Conservation (phyloP, 2,888 invertebrate species). For the Ernsta delagoae region DNA sequence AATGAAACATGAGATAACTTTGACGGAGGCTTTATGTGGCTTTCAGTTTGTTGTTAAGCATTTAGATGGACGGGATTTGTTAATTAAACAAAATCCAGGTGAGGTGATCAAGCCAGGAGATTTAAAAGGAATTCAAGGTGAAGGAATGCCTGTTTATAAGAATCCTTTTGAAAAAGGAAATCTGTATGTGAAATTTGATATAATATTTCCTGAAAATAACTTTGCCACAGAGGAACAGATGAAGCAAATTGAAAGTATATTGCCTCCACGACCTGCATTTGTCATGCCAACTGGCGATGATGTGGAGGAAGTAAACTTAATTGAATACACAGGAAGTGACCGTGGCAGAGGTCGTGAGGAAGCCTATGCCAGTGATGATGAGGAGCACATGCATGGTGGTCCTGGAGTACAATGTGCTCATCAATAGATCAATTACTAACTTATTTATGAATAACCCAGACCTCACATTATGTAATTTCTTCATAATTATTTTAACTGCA, state of each 20-base stretch:
- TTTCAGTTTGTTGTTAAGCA: slow-evolving; percentile 94
- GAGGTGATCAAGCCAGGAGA: slow-evolving; percentile 93
- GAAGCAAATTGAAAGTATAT: slow-evolving; percentile 88
- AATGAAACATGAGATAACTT: slow-evolving; percentile 89
- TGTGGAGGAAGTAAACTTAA: slow-evolving; percentile 94
- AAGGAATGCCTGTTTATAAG: slow-evolving; percentile 96
- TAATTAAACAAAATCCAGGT: slow-evolving; percentile 91
- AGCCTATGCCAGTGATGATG: slow-evolving; percentile 89
- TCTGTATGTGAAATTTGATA: slow-evolving; percentile 93
- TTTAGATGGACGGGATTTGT: slow-evolving; percentile 93
- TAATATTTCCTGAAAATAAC: slow-evolving; percentile 93
- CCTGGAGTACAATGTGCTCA: slow-evolving; percentile 92
- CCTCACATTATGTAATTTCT: slow-evolving; percentile 70
- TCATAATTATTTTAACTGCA: slow-evolving; percentile 55
- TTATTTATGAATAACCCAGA: slow-evolving; percentile 64
- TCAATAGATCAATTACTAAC: slow-evolving; percentile 85
- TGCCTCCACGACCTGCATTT: slow-evolving; percentile 90
- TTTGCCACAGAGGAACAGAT: slow-evolving; percentile 89
- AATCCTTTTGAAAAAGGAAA: slow-evolving; percentile 95
- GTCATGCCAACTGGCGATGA: slow-evolving; percentile 91
- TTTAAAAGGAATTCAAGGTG: slow-evolving; percentile 90
- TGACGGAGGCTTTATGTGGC: slow-evolving; percentile 97
- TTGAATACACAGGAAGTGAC: slow-evolving; percentile 88
- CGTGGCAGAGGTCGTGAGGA: slow-evolving; percentile 85
- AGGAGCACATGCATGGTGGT: slow-evolving; percentile 83